Base-by-base conservation (phyloP, 2,113 vertebrate genomes). In the Pelvicachromis taeniatus region DNA sequence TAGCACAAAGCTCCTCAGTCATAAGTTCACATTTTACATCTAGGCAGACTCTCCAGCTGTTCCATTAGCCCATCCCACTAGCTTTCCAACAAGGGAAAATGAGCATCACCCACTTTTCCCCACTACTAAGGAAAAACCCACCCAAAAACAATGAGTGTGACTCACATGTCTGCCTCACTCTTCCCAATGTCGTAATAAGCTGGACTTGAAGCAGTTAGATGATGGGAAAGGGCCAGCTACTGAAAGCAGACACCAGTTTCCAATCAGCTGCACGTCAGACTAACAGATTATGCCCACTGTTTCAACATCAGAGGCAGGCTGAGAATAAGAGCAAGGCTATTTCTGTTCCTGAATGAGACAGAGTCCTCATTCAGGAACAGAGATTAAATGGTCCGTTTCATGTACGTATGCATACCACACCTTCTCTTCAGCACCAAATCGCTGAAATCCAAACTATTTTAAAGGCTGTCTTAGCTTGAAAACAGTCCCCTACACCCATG, bases 121-220 rank as follows among this genome's bases (percentile, higher is more conserved):
- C 82, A 87, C 89, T 90, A 61, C 88, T 65, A 88, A 88, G 91
- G 93, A 91, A 93, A 88, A 92, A 77, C 29, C 85, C 84, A 89
- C 78, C 86, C 87, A 81, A 94, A 75, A 90, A 95, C 94, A 91
- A 90, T 83, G 68, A 82, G 58, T 48, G 68, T 89, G 90, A 92
- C 87, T 94, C 92, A 93, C 63, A 88, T 70, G 63, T 59, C 77
- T 63, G 78, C 78, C 35, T 83, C 83, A 65, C 75, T 89, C 55
- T 92, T 90, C 89, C 83, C 84, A 45, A 42, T 56, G 75, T 40
- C 3, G 21, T 79, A 85, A 90, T 61, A 55, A 85, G 40, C 70
- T 73, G 75, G 61, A 82, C 29, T 35, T 53, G 79, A 68, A 83
- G 42, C 23, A 52, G 29, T 8, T 75, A 70, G 80, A 31, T 86